phyloP scores from a whole-genome alignment of 1,140 invertebrate genomes.

The Paraescarpia echinospica region DNA sequence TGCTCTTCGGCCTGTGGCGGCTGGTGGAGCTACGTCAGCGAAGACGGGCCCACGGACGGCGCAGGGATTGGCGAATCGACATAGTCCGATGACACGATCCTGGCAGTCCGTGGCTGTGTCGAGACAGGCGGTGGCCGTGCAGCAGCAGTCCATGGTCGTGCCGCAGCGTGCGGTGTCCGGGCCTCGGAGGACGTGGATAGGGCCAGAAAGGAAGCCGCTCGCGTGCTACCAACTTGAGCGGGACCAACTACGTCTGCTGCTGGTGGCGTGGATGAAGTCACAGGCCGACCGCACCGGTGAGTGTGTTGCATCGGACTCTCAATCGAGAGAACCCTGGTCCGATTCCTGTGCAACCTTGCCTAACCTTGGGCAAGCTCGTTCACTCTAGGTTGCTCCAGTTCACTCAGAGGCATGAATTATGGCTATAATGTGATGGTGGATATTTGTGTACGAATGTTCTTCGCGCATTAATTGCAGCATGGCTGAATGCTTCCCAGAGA shows the following conservation, averaged over 20 bases:
- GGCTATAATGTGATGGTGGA: slow-evolving; percentile 35
- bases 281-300: background rate
- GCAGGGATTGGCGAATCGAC: background rate
- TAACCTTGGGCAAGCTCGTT: no score
- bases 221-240: slow-evolving; percentile 18
- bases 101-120: background rate
- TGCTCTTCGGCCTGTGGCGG: background rate
- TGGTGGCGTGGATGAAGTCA: slow-evolving; percentile 12
- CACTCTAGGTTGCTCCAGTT: no score
- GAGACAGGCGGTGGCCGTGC: background rate
- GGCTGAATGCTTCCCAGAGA: no score
- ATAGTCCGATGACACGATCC: background rate
- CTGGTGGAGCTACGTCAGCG: background rate
- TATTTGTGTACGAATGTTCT: no score
- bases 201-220: background rate
- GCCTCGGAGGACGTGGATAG: background rate
- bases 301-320: no score
- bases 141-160: background rate
- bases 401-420: no score
- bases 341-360: no score
- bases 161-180: no score
- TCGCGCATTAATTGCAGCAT: no score
- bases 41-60: background rate
- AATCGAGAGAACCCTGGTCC: no score
- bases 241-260: slow-evolving; percentile 12